phyloP scores from a whole-genome alignment of 2,113 vertebrate genomes.

The Cromileptes altivelis region DNA sequence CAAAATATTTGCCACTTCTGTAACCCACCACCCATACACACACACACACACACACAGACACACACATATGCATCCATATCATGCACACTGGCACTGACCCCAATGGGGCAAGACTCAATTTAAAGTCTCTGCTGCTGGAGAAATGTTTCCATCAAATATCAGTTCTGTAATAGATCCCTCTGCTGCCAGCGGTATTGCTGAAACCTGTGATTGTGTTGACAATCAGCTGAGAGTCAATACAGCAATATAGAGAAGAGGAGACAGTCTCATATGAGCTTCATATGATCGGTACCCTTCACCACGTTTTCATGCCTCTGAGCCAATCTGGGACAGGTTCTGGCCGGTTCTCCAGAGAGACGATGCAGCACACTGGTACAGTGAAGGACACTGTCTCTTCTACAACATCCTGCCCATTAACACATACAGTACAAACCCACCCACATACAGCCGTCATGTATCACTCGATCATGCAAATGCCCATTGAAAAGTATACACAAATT shows the following conservation, averaged over 20 bases:
- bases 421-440: conserved; percentile 21
- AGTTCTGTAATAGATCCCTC: conserved; percentile 21
- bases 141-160: conserved; percentile 36
- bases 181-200: conserved; percentile 9
- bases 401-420: conserved; percentile 9
- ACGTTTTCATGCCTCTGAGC: conserved; percentile 41
- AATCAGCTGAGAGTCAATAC: conserved; percentile 28
- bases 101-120: conserved; percentile 53
- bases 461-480: not conserved
- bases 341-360: conserved; percentile 56
- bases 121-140: conserved; percentile 48
- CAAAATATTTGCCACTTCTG: conserved; percentile 31
- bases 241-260: conserved; percentile 21
- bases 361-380: conserved; percentile 39
- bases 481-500: not conserved
- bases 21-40: conserved; percentile 5
- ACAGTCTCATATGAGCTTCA: conserved; percentile 7
- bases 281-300: conserved; percentile 16
- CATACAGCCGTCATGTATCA: conserved; percentile 1
- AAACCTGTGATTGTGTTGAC: conserved; percentile 29
- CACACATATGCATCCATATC: conserved; percentile 19
- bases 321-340: conserved; percentile 49
- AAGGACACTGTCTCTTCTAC: conserved; percentile 71
- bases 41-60: conserved; percentile 25
- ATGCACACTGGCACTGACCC: conserved; percentile 21